Evolutionary conservation across 2,888 invertebrate genomes (phyloP), one percentile per base, ranked within the genome.

Genomic region (Drosophila koepferae): DNA sequence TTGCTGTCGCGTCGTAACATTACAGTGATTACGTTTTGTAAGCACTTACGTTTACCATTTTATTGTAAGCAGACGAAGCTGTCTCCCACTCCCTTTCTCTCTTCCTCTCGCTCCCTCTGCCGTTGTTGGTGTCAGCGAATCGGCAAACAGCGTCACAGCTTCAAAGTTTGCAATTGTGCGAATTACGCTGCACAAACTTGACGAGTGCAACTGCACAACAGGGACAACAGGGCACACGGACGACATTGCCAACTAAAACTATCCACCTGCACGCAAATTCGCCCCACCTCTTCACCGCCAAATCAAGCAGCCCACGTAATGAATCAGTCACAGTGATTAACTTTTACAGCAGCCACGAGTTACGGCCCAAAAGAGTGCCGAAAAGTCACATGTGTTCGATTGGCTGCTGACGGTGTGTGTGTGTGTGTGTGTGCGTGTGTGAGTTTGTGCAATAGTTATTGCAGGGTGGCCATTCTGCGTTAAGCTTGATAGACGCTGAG

Each of bases 1-100:
- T 55, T 61, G 51, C 41, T 65, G 76, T 72, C 70, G 61, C 72
- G 62, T 71, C 74, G 74, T 67, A 76, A 69, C 88, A 89, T 89
- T 87, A 85, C 88, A 87, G 89, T 86, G 89, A 89, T 86, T 86
- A 86, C 86, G 86, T 87, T 76, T 80, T 82, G 89, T 80, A 85
- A 86, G 87, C 82, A 80, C 77, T 78, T 75, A 68, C 82, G 81
- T 77, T 79, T 86, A 82, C 84, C 70, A 74, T 75, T 88, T 88
- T 86, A 86, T 85, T 85, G 84, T 82, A 69, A 77, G 85, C 72
- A 61, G 44, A 68, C 34, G 54, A 38, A 31, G 49, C 55, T 46
- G 40, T 34, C 63, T 43, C 55, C 40, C 9, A 1, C 38, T 53
- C 9, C n/a, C 28, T 28, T 12, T 40, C n/a, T 5, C 10, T 3